phyloP scores from a whole-genome alignment of 2,797 vertebrate species.

The Tympanoctomys barrerae region DNA sequence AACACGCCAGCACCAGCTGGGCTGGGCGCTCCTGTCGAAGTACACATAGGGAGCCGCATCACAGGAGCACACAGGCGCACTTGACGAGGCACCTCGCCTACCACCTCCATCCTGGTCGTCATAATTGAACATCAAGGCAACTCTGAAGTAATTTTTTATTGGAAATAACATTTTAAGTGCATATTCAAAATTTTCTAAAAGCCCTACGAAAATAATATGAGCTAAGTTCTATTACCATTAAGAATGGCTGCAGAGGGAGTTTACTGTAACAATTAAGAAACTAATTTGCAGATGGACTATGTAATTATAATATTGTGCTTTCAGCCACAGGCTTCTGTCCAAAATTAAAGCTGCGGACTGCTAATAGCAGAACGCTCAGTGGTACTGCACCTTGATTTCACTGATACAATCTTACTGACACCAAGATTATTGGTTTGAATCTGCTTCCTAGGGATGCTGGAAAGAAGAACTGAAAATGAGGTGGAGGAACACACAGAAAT shows the following conservation, averaged over 20 bases:
- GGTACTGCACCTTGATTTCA: accelerated
- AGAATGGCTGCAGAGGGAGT: not conserved
- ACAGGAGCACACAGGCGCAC: conserved; percentile 34
- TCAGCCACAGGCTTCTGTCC: not conserved
- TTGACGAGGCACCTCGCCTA: conserved; percentile 58
- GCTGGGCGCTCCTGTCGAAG: conserved; percentile 78
- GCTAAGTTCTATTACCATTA: not conserved
- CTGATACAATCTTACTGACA: not conserved
- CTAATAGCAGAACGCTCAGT: not conserved
- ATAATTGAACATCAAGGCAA: conserved; percentile 3
- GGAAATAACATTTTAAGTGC: not conserved
- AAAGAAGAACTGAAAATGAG: not conserved
- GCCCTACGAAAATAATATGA: not conserved
- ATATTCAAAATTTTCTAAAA: not conserved
- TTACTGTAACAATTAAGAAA: not conserved
- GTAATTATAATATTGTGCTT: not conserved
- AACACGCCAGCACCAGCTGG: conserved; percentile 80
- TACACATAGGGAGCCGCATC: conserved; percentile 63
- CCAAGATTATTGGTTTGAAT: not conserved
- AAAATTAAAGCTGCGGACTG: not conserved
- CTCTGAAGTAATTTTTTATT: not conserved
- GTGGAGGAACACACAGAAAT: not conserved
- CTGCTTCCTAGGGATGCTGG: not conserved
- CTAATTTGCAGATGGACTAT: not conserved
- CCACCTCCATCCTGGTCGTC: conserved; percentile 24